Evolutionary conservation across 2,797 vertebrate species (phyloP), one percentile per base, ranked within the genome.

Genomic region (Kryptolebias ocellatus): DNA sequence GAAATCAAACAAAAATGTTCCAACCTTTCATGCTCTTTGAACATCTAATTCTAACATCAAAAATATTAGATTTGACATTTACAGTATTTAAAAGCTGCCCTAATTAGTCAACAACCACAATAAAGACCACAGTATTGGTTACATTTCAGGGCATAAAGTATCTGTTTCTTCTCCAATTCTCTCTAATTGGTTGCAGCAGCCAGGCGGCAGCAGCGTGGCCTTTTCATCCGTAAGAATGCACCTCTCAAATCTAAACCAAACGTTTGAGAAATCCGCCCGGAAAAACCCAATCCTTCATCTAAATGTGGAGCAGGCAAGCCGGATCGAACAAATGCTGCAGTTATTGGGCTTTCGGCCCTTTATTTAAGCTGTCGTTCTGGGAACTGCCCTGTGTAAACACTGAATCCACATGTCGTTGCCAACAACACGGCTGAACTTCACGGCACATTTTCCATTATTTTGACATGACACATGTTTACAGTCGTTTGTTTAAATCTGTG

Each of bases 351-450:
- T 60, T 64, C 44, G n/a, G 16, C 24, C 50, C 39, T 42, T 42
- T 42, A 34, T 42, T 42, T 42, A 42, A 42, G 39, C 72, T 16
- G 28, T 11, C n/a, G 9, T 9, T n/a, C 51, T 44, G 60, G 64
- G 64, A 68, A 10, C 72, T 12, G 58, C 84, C 82, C 52, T 87
- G 75, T 58, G 81, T 74, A 70, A 85, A 89, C 64, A 90, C 29
- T 12, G 24, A 62, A 18, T 10, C 11, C 63, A 53, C 53, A 1
- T 60, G 16, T 28, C 4, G 54, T 68, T 84, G 72, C 68, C 71
- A 53, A 34, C n/a, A 77, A 79, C 59, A 66, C 39, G 8, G 45
- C 66, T 59, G 24, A 60, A 15, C 51, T 5, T 57, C 52, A 47
- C 5, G 4, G 2, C 66, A 1, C 2, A 15, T 5, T 53, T 72